Conservation (phyloP, 2,888 invertebrate species). For the Caenorhabditis macrosperma region DNA sequence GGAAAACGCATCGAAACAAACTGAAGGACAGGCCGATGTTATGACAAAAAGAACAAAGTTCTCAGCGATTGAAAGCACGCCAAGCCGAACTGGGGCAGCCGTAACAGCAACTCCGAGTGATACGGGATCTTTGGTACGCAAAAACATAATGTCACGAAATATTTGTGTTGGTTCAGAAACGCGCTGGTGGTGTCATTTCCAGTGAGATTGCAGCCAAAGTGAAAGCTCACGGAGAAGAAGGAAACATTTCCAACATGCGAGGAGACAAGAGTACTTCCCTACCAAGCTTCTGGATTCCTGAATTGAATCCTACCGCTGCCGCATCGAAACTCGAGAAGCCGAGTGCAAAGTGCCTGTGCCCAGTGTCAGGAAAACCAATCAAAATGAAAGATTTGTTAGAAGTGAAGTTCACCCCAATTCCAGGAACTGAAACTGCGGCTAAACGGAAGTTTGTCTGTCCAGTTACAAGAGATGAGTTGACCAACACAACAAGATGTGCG, state of each 20-base stretch:
- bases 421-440: conserved; percentile 86
- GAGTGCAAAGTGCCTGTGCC: conserved; percentile 88
- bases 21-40: conserved; percentile 37
- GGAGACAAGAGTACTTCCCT: conserved; percentile 57
- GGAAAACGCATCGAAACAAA: conserved; percentile 65
- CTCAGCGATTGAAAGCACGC: conserved; percentile 58
- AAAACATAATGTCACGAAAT: neutral
- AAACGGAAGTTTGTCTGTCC: conserved; percentile 93
- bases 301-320: conserved; percentile 91
- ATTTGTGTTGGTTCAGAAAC: conserved; percentile 2
- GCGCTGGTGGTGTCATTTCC: conserved; percentile 55
- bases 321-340: conserved; percentile 87
- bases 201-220: conserved; percentile 67
- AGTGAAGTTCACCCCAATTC: conserved; percentile 92
- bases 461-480: conserved; percentile 94
- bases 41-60: conserved; percentile 40
- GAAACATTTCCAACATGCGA: conserved; percentile 69
- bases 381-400: conserved; percentile 93
- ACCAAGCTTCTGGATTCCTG: conserved; percentile 85
- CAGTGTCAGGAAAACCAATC: conserved; percentile 89
- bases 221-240: conserved; percentile 67
- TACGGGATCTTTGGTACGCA: neutral
- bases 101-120: conserved; percentile 3
- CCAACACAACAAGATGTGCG: conserved; percentile 94
- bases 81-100: conserved; percentile 50